phyloP scores from a whole-genome alignment of 2,888 invertebrate genomes.

The Latrodectus hesperus region DNA sequence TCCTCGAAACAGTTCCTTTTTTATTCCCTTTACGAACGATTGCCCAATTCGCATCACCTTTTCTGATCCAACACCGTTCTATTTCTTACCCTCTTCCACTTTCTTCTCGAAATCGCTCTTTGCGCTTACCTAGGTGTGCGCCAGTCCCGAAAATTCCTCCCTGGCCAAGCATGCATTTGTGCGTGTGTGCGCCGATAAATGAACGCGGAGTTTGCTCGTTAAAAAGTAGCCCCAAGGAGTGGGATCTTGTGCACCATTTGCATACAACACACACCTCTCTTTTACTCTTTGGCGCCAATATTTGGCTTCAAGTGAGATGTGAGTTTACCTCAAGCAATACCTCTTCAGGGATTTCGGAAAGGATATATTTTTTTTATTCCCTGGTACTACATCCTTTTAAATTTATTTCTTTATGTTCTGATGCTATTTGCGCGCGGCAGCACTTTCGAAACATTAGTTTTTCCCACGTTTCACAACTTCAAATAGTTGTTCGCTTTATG shows the following conservation, averaged over 20 bases:
- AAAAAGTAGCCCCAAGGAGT: constrained; percentile 52
- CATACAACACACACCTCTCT: constrained; percentile 10
- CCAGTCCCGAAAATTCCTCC: neutral
- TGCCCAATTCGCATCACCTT: constrained; percentile 45
- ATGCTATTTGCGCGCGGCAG: too few species aligned
- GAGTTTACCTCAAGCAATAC: constrained; percentile 17
- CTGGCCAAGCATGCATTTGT: constrained; percentile 15
- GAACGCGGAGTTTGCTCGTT: constrained; percentile 56
- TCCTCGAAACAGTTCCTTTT: too few species aligned
- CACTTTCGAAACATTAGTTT: too few species aligned
- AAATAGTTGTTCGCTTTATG: too few species aligned
- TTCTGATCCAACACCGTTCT: constrained; percentile 9
- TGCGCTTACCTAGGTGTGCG: constrained; percentile 6
- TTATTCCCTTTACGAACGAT: constrained; percentile 16
- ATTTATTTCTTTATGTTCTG: too few species aligned
- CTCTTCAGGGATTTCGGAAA: constrained; percentile 23
- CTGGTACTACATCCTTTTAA: constrained; percentile 14
- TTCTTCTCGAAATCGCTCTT: neutral
- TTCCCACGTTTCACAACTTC: too few species aligned
- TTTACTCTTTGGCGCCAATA: neutral
- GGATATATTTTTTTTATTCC: constrained; percentile 9
- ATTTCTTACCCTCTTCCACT: neutral
- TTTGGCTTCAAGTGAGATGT: neutral
- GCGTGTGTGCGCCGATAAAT: constrained; percentile 46
- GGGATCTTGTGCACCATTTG: constrained; percentile 44